Base-by-base conservation (phyloP, 2,113 vertebrate genomes). In the Riparia riparia region DNA sequence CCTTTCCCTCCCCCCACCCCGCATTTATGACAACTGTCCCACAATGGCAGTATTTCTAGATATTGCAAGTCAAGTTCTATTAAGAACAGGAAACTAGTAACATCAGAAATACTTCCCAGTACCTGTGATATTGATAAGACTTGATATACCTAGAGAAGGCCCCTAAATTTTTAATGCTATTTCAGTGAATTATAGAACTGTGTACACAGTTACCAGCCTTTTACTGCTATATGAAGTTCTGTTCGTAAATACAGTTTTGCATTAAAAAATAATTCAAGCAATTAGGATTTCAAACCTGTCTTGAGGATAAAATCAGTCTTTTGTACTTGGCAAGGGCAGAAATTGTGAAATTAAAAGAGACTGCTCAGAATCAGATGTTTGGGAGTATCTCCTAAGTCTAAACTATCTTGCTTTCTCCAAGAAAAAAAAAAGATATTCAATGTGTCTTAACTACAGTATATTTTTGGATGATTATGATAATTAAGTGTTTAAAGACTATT, bases 401-500 rank as follows among this genome's bases (percentile, higher is more conserved):
- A 91, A 77, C 12, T 58, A 84, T 24, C 5, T 82, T 31, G 22
- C 51, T 69, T 84, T 90, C 63, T 82, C 29, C n/a, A 69, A 77
- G 21, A 68, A 77, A 54, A 77, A 54, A 54, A 69, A 60, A 77
- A 68, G 4, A 58, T 57, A 78, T 87, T 57, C 56, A 57, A 19
- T 3, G 3, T 56, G 12, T 73, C 42, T 86, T 90, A 96, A 83
- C 31, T 42, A 56, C 34, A 88, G 57, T 32, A 37, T 83, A 73
- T 41, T 90, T 93, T 47, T 79, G 3, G 26, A 70, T 50, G 3
- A 93, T 77, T 81, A 80, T 32, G 29, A 29, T 63, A 94, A 95
- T 69, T 73, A 96, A 64, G 34, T 63, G 25, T 69, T 88, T 68
- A 90, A 95, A 88, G 71, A 69, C 12, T 82, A 97, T 60, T 73